Percentiles rank a stretch among this genome's conserved stretches.
These are phyloP conservation scores for Betta splendens DNA, from an alignment of 2,797 vertebrate genomes.

Conservation along the genomic window DNA sequence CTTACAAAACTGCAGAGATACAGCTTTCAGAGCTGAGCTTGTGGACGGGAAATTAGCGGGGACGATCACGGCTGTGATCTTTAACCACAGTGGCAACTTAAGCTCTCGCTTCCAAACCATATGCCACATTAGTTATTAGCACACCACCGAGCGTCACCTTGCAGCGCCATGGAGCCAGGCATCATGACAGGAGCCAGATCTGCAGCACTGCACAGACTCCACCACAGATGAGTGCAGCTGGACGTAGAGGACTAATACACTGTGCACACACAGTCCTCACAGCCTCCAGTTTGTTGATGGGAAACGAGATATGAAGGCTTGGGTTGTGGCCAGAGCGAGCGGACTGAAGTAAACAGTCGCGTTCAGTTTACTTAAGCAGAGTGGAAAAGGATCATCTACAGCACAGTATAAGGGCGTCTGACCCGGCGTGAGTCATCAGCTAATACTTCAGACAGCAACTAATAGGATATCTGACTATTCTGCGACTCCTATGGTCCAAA, in stretches of 20 bases:
- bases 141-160: slow-evolving; percentile 32
- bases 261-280: slow-evolving; percentile 17
- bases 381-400: slow-evolving; percentile 54
- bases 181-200: slow-evolving; percentile 15
- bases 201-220: slow-evolving; percentile 15
- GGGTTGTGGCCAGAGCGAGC: slow-evolving; percentile 42
- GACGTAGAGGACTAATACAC: slow-evolving; percentile 34
- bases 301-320: slow-evolving; percentile 52
- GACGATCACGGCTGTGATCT: slow-evolving; percentile 38
- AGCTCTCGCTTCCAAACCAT: slow-evolving; percentile 31
- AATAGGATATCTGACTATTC: slow-evolving; percentile 21
- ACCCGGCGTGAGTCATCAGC: slow-evolving; percentile 39
- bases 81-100: slow-evolving; percentile 24
- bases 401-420: slow-evolving; percentile 22
- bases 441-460: slow-evolving; percentile 14
- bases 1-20: slow-evolving; percentile 33
- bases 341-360: slow-evolving; percentile 55
- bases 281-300: slow-evolving; percentile 45
- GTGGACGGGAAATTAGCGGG: slow-evolving; percentile 28
- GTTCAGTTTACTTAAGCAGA: slow-evolving; percentile 66
- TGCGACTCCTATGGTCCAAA: slow-evolving; percentile 10
- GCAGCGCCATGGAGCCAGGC: slow-evolving; percentile 2
- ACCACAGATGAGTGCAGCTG: slow-evolving; percentile 58
- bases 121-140: slow-evolving; percentile 26
- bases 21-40: slow-evolving; percentile 16